Conservation (phyloP, 2,888 invertebrate species). For the Parnassius apollo region DNA sequence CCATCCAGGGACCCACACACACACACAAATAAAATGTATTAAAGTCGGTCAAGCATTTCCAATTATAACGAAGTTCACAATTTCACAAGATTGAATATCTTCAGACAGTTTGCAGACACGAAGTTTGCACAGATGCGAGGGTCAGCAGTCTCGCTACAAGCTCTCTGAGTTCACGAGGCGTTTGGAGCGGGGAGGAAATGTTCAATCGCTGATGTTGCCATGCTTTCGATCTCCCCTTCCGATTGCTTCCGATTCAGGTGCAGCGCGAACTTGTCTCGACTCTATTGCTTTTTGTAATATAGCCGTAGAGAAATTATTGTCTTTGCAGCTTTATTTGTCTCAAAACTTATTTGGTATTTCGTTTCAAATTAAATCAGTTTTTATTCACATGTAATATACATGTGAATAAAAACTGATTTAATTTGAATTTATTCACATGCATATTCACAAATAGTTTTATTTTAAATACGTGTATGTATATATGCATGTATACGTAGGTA, state of each 20-base stretch:
- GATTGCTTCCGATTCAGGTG: background rate
- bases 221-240: constrained; percentile 2
- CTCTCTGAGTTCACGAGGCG: constrained; percentile 47
- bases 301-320: too few species aligned
- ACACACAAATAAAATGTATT: too few species aligned
- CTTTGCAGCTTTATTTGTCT: too few species aligned
- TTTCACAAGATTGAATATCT: constrained; percentile 8
- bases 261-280: background rate
- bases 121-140: constrained; percentile 28
- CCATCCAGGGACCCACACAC: too few species aligned
- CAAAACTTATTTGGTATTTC: too few species aligned
- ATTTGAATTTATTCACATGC: too few species aligned
- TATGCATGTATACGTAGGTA: too few species aligned
- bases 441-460: too few species aligned
- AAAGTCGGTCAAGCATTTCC: background rate
- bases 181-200: constrained; percentile 38
- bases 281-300: background rate
- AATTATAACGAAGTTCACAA: background rate
- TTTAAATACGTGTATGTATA: too few species aligned
- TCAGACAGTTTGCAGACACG: constrained; percentile 17
- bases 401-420: too few species aligned
- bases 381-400: too few species aligned
- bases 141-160: constrained; percentile 29
- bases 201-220: constrained; percentile 48
- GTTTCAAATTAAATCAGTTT: too few species aligned